Evolutionary conservation across 2,888 invertebrate genomes (phyloP).

Genomic region (Meta bourneti): DNA sequence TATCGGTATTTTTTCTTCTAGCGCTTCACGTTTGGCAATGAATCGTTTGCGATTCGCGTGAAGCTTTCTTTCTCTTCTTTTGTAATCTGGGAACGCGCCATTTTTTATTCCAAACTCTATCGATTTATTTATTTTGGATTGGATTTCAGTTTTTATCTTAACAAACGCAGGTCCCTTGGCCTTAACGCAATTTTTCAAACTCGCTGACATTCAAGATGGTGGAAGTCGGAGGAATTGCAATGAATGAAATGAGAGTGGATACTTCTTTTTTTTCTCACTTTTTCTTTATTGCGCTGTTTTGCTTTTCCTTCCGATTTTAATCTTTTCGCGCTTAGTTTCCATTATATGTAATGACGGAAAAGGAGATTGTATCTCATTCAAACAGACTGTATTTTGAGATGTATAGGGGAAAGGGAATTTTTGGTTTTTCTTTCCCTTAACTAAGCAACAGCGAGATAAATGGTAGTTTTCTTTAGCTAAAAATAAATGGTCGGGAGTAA

Average conservation of each 20-base stretch:
- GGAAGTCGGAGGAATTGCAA: slow-evolving; percentile 30
- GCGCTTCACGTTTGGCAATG: neutral
- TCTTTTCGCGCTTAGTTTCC: neutral
- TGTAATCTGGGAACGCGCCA: neutral
- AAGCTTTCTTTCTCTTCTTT: neutral
- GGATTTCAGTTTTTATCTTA: slow-evolving; percentile 61
- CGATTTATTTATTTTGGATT: slow-evolving; percentile 60
- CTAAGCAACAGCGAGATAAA: neutral
- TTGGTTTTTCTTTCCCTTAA: neutral
- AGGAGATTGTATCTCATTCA: neutral
- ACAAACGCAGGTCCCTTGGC: slow-evolving; percentile 53
- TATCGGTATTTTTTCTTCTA: neutral
- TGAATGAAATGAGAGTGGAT: slow-evolving; percentile 27
- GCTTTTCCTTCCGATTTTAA: neutral
- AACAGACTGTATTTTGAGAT: neutral
- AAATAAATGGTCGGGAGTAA: neutral
- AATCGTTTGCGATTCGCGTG: neutral
- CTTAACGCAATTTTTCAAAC: slow-evolving; percentile 58
- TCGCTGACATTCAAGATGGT: slow-evolving; percentile 31
- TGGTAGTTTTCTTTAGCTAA: neutral
- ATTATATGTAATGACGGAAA: neutral
- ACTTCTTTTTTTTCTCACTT: neutral
- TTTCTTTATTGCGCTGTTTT: neutral
- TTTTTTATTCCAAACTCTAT: neutral
- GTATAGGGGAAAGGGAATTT: neutral